Evolutionary conservation across 2,113 vertebrate species (phyloP).

Genomic region (Carettochelys insculpta): DNA sequence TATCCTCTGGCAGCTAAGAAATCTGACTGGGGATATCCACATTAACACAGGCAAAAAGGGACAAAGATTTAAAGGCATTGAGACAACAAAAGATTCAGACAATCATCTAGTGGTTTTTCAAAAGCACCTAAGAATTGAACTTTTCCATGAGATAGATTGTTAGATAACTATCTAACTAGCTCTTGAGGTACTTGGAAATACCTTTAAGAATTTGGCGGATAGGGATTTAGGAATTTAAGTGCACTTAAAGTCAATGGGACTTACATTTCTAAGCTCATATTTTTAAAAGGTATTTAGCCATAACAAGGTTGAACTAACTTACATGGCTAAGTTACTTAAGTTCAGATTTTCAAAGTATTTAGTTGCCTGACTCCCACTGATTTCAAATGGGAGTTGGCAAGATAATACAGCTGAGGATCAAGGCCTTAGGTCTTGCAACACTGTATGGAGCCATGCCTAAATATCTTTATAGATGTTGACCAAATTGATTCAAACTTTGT

Average conservation of each 20-base stretch:
- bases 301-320: too few relatives aligned
- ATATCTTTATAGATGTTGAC: not conserved
- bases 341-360: too few relatives aligned
- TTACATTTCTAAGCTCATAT: not conserved
- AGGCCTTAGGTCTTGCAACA: not conserved
- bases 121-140: not conserved
- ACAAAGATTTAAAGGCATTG: not conserved
- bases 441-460: not conserved
- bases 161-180: not conserved
- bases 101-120: not conserved
- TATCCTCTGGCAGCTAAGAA: not conserved
- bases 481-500: not conserved
- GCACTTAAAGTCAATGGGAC: not conserved
- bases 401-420: not conserved
- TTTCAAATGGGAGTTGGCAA: not conserved
- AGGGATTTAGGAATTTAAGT: not conserved
- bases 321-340: too few relatives aligned
- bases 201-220: not conserved
- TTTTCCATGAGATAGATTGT: not conserved
- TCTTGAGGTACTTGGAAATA: not conserved
- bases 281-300: not conserved
- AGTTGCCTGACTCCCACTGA: not conserved
- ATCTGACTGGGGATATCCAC: not conserved
- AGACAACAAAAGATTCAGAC: not conserved
- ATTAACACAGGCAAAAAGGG: too few relatives aligned